These are phyloP conservation scores for Ornithoptera priamus DNA, from an alignment of 2,888 invertebrate genomes.

Conservation along the genomic window DNA sequence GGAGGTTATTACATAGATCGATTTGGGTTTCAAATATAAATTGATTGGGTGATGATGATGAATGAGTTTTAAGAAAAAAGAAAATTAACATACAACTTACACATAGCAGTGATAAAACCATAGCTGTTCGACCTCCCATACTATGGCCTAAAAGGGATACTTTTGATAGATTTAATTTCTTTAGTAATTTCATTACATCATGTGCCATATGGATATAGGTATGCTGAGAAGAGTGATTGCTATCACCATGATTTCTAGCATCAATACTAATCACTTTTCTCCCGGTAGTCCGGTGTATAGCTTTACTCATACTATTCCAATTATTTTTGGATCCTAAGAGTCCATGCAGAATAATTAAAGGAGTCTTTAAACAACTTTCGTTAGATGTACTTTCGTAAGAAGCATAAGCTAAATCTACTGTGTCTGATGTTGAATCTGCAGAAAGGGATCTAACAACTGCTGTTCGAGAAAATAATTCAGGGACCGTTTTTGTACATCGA, in stretches of 20 bases:
- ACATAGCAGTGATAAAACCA: constrained; percentile 88
- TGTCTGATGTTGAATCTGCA: constrained; percentile 57
- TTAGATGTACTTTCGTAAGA: constrained; percentile 81
- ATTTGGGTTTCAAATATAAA: too few species aligned
- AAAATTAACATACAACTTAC: constrained; percentile 61
- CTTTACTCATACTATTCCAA: constrained; percentile 93
- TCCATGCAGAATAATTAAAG: constrained; percentile 93
- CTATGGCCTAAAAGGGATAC: constrained; percentile 92
- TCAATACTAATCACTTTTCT: constrained; percentile 91
- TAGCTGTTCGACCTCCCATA: constrained; percentile 96
- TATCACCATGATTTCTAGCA: constrained; percentile 97
- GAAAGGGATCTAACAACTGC: constrained; percentile 41
- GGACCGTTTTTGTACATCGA: constrained; percentile 36
- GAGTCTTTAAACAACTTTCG: constrained; percentile 59
- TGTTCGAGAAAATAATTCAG: constrained; percentile 25
- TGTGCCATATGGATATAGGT: constrained; percentile 87
- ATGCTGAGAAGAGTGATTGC: constrained; percentile 88
- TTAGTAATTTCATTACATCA: constrained; percentile 80
- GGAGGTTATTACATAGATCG: too few species aligned
- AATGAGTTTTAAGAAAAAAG: too few species aligned
- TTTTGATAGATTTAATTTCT: constrained; percentile 82
- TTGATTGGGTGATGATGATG: too few species aligned
- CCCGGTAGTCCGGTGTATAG: constrained; percentile 83
- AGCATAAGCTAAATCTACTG: constrained; percentile 84
- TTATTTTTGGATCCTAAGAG: constrained; percentile 95